Evolutionary conservation across 2,888 invertebrate genomes (phyloP), one percentile per base, ranked within the genome.

Genomic region (Oasisia sp.): DNA sequence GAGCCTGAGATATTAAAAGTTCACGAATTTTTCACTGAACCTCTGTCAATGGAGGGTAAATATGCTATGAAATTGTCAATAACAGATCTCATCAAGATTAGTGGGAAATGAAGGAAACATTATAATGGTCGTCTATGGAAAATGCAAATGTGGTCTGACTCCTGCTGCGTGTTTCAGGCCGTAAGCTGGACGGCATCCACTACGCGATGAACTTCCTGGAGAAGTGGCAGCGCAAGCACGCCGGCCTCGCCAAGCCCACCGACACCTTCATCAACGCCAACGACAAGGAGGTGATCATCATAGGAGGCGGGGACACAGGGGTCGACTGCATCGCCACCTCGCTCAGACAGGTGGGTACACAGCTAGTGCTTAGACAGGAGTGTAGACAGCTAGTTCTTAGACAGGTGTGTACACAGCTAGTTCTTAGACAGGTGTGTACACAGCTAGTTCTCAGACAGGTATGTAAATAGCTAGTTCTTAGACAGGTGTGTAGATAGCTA

Each of bases 281-380:
- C 96, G 99, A 98, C 95, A 99, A 99, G 96, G 97, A 99, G 96
- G 99, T 99, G 32, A 97, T 99, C 93, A 97, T 99, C 92, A 98
- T 99, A 94, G 97, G 97, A 32, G 98, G 98, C 0, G 98, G 98
- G 32, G 98, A 98, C 95, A 98, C 98, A 2, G 98, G 98, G 4
- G 99, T 99, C 96, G 99, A 99, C 97, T 99, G 99, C 96, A 99
- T 99, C 96, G 99, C 98, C 32, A 99, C 99, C 0, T 98, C 99
- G 0, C 97, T 99, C 93, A 97, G 99, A 95, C 97, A 99, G 97
- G 99, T 97, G 94, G 94, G 94, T 38, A 38, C 2, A 1, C 4
- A 38, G 38, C 38, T 38, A 38, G 38, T 38, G 1, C 92, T 50
- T 19, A 56, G 19, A 9, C 11, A 56, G 56, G 56, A 9, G 56